These are phyloP conservation scores for Henricia sp. DNA, from an alignment of 53 echinoderm and acorn worm genomes.

Conservation along the genomic window DNA sequence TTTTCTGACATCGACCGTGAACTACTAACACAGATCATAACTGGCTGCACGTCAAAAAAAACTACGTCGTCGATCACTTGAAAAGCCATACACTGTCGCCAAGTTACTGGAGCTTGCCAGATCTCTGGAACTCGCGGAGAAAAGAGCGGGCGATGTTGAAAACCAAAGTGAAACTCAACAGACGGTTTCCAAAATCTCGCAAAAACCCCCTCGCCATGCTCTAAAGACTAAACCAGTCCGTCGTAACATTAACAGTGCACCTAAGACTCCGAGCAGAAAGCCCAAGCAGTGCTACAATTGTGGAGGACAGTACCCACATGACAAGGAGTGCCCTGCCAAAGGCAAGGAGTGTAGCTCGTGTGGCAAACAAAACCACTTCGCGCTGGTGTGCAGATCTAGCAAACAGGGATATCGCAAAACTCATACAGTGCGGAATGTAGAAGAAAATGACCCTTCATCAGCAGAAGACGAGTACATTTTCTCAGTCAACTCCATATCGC, in stretches of 20 bases:
- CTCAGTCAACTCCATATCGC: not conserved
- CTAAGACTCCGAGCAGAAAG: not conserved
- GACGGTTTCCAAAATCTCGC: not conserved
- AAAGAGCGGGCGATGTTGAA: not conserved
- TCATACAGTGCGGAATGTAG: constrained; percentile 11
- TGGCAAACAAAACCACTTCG: constrained; percentile 6
- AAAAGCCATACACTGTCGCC: not conserved
- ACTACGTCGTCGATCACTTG: not conserved
- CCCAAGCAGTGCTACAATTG: not conserved
- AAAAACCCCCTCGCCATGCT: not conserved
- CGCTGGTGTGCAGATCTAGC: not conserved
- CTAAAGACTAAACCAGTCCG: not conserved
- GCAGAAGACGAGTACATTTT: constrained; percentile 8
- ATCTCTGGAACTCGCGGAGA: constrained; percentile 6
- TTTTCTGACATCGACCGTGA: constrained; percentile 58
- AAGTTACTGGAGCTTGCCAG: constrained; percentile 2
- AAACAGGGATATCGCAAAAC: not conserved
- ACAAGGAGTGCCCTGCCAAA: not conserved
- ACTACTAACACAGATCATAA: constrained; percentile 69
- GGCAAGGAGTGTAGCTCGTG: not conserved
- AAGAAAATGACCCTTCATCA: constrained; percentile 7
- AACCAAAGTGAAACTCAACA: not conserved
- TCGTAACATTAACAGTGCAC: not conserved
- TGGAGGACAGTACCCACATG: not conserved
- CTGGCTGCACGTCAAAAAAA: constrained; percentile 54